These are phyloP conservation scores for Mus pahari DNA, from an alignment of 2,113 vertebrate species.

Conservation along the genomic window DNA sequence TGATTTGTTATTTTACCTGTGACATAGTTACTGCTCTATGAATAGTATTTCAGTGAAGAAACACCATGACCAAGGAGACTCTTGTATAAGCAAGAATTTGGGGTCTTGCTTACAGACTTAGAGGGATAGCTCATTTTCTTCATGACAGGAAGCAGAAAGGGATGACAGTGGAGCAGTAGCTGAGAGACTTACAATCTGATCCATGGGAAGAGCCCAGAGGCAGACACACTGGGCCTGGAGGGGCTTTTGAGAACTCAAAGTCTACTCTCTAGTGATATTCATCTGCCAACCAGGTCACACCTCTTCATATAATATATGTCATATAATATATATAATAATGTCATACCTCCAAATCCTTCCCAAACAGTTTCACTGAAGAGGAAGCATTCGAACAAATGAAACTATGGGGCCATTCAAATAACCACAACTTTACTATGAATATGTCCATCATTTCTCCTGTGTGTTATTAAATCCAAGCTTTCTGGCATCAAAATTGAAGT, in stretches of 20 bases:
- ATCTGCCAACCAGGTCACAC: neutral
- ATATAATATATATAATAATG: too few relatives aligned
- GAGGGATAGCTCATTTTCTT: neutral
- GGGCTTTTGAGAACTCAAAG: neutral
- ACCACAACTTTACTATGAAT: neutral
- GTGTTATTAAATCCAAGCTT: neutral
- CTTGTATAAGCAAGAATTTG: neutral
- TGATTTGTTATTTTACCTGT: neutral
- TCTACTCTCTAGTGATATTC: neutral
- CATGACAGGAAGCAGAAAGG: neutral
- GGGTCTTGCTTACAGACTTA: neutral
- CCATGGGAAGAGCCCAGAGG: neutral
- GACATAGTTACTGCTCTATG: neutral
- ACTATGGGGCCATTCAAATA: neutral
- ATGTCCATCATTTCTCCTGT: neutral
- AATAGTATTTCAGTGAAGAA: neutral
- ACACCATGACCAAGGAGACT: neutral
- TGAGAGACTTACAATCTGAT: neutral
- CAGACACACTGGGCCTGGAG: neutral
- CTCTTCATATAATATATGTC: too few relatives aligned
- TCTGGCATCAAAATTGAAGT: neutral
- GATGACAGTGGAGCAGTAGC: neutral
- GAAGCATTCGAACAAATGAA: neutral
- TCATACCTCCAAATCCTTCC: neutral
- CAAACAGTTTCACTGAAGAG: neutral